Conservation (phyloP, 2,797 vertebrate genomes). For the Trachurus trachurus region DNA sequence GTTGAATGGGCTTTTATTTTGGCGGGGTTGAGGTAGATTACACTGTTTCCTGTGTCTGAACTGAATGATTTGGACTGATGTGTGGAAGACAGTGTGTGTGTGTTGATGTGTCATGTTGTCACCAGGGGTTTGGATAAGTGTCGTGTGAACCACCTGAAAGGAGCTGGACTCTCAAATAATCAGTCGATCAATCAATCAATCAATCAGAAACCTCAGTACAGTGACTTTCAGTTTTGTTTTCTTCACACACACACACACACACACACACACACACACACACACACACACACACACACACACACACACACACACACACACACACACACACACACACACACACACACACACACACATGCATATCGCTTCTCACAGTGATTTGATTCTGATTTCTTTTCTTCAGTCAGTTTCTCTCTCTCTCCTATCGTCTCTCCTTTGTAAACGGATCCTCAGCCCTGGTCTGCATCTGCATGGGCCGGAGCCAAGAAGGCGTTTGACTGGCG, state of each 20-base stretch:
- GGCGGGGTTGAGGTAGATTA: too few relatives aligned
- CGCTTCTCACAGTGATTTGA: conserved; percentile 42
- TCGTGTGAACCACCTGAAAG: too few relatives aligned
- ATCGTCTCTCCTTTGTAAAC: conserved; percentile 75
- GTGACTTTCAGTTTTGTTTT: too few relatives aligned
- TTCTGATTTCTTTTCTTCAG: conserved; percentile 49
- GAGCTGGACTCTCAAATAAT: too few relatives aligned
- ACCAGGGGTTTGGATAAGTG: too few relatives aligned
- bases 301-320: conserved; percentile 10
- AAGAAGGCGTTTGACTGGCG: conserved; percentile 73
- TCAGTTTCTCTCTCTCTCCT: conserved; percentile 25
- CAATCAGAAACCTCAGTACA: too few relatives aligned
- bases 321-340: conserved; percentile 15
- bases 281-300: conserved; percentile 12
- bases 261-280: conserved; percentile 17
- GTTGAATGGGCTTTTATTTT: too few relatives aligned
- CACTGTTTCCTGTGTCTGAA: too few relatives aligned
- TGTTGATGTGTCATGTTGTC: too few relatives aligned
- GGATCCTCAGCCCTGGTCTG: conserved; percentile 73
- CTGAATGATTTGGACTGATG: too few relatives aligned
- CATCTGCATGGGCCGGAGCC: conserved; percentile 77
- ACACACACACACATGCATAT: conserved; percentile 23
- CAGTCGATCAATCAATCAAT: too few relatives aligned
- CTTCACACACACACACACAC: conserved; percentile 7
- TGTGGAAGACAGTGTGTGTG: too few relatives aligned